Base-by-base conservation (phyloP, 1,140 invertebrate genomes). In the Archivesica marissinica region DNA sequence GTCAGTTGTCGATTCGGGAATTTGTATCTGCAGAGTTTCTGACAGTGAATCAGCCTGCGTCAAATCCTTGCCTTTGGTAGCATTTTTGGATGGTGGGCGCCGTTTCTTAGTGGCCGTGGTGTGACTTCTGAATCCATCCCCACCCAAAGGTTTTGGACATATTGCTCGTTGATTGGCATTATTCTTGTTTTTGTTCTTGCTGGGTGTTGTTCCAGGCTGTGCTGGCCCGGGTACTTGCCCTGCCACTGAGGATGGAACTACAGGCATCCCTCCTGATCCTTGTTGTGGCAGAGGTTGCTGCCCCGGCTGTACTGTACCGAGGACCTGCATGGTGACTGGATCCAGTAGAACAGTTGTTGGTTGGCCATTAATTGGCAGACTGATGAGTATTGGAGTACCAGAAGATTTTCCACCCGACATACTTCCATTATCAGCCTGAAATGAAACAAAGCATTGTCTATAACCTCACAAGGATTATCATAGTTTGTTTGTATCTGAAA, bases 331-430 rank as follows among this genome's bases (percentile, higher is more conserved):
- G 1, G 91, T 91, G 17, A 86, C 85, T 4, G 91, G 89, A 72
- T 92, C 90, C 13, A 92, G 88, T 25, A 92, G 78, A 28, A 91
- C 89, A 75, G 89, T 91, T 30, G 90, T 88, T 28, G 87, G 88
- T 79, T 91, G 91, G 35, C 91, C 91, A 81, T 90, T 90, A 44
- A 89, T 83, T 59, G 87, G 82, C 79, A 92, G 84, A 33, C 87
- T 89, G 44, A 91, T 50, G 41, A 91, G 74, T 50, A 92, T 89
- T 13, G 89, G 87, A 4, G 78, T 87, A 47, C 75, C 82, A n/a
- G 87, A 33, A 3, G 64, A 20, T 25, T 77, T 79, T 0, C 78
- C 85, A 25, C 52, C 72, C 25, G 47, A 64, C 30, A 82, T 54
- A 23, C 78, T 68, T 56, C 64, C 44, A 44, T 47, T 66, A 30